Conservation (phyloP, 2,113 vertebrate genomes). For the Redunca redunca region DNA sequence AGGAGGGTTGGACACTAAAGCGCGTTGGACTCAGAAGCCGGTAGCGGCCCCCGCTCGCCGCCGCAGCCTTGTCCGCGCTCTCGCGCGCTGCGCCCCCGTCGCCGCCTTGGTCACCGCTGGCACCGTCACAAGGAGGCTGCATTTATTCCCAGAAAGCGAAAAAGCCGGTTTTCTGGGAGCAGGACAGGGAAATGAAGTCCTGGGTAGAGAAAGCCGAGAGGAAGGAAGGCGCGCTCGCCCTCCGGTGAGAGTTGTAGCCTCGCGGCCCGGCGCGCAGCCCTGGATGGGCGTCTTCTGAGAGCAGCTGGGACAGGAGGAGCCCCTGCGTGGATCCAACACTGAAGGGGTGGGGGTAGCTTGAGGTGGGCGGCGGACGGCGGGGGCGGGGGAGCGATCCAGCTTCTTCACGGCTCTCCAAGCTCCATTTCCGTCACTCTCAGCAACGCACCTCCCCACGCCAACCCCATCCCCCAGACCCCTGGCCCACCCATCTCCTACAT, state of each 20-base stretch:
- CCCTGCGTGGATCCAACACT: too few relatives aligned
- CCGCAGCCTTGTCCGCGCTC: accelerated
- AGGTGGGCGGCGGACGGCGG: neutral
- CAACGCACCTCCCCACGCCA: neutral
- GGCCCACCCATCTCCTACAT: neutral
- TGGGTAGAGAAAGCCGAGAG: neutral
- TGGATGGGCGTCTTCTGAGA: neutral
- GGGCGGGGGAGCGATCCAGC: neutral
- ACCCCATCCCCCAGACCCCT: neutral
- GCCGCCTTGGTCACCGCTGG: accelerated
- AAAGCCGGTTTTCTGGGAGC: neutral
- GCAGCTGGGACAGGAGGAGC: neutral
- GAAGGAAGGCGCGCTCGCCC: neutral
- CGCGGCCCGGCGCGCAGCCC: accelerated
- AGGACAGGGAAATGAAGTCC: neutral
- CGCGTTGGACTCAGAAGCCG: accelerated
- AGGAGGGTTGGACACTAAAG: neutral
- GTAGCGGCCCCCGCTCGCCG: accelerated
- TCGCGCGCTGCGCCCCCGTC: neutral
- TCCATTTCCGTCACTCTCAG: neutral
- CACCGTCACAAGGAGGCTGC: neutral
- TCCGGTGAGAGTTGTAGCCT: neutral
- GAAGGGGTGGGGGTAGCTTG: neutral
- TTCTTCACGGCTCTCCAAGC: neutral
- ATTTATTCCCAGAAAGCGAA: neutral